Conservation (phyloP, 2,888 invertebrate species). For the Drosophila peninsularis region DNA sequence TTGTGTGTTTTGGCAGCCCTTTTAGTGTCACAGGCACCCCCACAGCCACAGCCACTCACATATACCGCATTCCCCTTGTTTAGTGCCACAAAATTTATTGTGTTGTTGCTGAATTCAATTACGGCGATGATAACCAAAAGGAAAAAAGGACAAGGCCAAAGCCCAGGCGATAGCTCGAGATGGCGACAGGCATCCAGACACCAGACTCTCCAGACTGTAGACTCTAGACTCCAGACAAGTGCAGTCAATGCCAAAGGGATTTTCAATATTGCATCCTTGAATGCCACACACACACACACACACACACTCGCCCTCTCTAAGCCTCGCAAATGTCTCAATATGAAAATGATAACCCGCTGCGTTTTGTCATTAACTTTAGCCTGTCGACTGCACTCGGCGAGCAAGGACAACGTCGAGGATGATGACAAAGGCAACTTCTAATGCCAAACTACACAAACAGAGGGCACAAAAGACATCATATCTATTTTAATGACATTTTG, state of each 20-base stretch:
- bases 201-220: slow-evolving; percentile 14
- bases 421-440: slow-evolving; percentile 45
- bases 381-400: slow-evolving; percentile 66
- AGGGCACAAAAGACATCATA: slow-evolving; percentile 26
- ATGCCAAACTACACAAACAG: slow-evolving; percentile 36
- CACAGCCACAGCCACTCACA: slow-evolving; percentile 4
- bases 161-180: slow-evolving; percentile 19
- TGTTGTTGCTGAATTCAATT: slow-evolving; percentile 79
- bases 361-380: slow-evolving; percentile 76
- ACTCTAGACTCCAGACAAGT: slow-evolving; percentile 40
- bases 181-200: slow-evolving; percentile 15
- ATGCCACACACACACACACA: slow-evolving; percentile 13
- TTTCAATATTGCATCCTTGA: slow-evolving; percentile 70
- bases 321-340: slow-evolving; percentile 72
- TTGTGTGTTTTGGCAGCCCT: slow-evolving; percentile 44
- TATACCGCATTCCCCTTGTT: slow-evolving; percentile 11
- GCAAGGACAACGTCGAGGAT: slow-evolving; percentile 18
- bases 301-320: slow-evolving; percentile 4
- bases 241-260: slow-evolving; percentile 58
- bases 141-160: slow-evolving; percentile 40
- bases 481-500: slow-evolving; percentile 74
- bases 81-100: slow-evolving; percentile 73
- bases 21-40: slow-evolving; percentile 18
- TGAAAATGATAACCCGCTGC: slow-evolving; percentile 77
- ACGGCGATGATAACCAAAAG: slow-evolving; percentile 62